phyloP scores from a whole-genome alignment of 2,797 vertebrate species.

The Amblyopsis hoosieri region DNA sequence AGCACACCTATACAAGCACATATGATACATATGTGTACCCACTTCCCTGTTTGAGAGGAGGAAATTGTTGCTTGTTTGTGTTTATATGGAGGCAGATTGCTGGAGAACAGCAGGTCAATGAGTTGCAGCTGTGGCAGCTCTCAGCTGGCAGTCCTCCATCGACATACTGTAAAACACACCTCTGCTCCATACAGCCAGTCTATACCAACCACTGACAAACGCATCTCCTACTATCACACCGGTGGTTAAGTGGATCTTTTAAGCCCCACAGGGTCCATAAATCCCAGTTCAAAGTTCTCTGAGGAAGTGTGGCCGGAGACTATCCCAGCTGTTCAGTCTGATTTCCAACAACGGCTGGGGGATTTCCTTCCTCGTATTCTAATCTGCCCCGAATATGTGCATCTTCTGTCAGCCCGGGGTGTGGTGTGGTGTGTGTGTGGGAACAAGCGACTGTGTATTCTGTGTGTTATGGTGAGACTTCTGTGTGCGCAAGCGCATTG shows the following conservation, averaged over 20 bases:
- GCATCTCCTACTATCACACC: slow-evolving; percentile 44
- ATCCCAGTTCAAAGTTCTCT: slow-evolving; percentile 59
- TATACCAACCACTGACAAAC: slow-evolving; percentile 51
- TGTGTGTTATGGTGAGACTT: slow-evolving; percentile 32
- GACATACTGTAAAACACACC: slow-evolving; percentile 41
- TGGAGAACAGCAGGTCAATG: slow-evolving; percentile 59
- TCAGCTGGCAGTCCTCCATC: slow-evolving; percentile 54
- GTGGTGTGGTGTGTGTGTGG: background rate
- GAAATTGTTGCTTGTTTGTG: slow-evolving; percentile 54
- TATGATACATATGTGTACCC: background rate
- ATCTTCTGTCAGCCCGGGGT: slow-evolving; percentile 13
- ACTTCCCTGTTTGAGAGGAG: slow-evolving; percentile 26
- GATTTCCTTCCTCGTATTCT: slow-evolving; percentile 54
- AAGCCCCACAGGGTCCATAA: slow-evolving; percentile 36
- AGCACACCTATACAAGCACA: slow-evolving; percentile 14
- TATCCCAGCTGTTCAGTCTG: slow-evolving; percentile 42
- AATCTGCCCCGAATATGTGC: slow-evolving; percentile 1
- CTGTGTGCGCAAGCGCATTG: slow-evolving; percentile 29
- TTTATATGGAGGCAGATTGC: slow-evolving; percentile 51
- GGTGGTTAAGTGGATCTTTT: slow-evolving; percentile 35
- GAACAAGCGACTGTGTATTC: slow-evolving; percentile 52
- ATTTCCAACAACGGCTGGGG: slow-evolving; percentile 43
- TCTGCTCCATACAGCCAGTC: slow-evolving; percentile 39
- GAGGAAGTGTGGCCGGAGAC: slow-evolving; percentile 39
- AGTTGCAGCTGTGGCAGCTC: slow-evolving; percentile 66